Evolutionary conservation across 2,888 invertebrate genomes (phyloP), one percentile per base, ranked within the genome.

Genomic region (Drosophila mayaguana): DNA sequence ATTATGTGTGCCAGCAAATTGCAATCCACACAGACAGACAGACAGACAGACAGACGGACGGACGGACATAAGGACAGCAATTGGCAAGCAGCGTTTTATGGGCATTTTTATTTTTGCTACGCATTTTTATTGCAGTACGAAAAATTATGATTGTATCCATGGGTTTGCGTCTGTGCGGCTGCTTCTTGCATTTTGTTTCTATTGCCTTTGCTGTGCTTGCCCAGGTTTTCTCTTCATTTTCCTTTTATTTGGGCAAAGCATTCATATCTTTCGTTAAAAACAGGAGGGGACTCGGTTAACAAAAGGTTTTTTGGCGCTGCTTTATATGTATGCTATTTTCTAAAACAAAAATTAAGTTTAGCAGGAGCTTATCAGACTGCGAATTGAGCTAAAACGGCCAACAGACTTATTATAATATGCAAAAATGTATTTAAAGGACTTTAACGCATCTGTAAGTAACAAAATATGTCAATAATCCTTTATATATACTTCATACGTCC

Each of bases 1-100:
- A 83, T 83, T 74, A 88, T 90, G 74, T 78, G 90, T 78, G 90
- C 76, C 75, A 78, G 78, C 73, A 80, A 80, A 85, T 86, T 83
- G 89, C 75, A 78, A 51, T 40, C 60, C 34, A 53, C 51, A 22
- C 36, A 48, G 34, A 57, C 63, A 66, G 28, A 18, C 45, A 63
- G 69, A 61, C 28, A 2, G 34, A 14, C 71, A 59, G 61, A 70
- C n/a, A 11, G n/a, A 46, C 25, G 5, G 25, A 16, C 1, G 32
- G 50, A 43, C 50, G 18, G 34, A 7, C 14, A 28, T 7, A 1
- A 2, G 16, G 16, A 20, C 74, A 59, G 66, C 73, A 82, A 88
- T 89, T 89, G 83, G 56, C 68, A 63, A 46, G 18, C 81, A 71
- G 51, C 77, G 56, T 77, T 83, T 85, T 85, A 89, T 88, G 83